Conservation (phyloP, 2,888 invertebrate genomes). For the Coelogynopora nodosa region DNA sequence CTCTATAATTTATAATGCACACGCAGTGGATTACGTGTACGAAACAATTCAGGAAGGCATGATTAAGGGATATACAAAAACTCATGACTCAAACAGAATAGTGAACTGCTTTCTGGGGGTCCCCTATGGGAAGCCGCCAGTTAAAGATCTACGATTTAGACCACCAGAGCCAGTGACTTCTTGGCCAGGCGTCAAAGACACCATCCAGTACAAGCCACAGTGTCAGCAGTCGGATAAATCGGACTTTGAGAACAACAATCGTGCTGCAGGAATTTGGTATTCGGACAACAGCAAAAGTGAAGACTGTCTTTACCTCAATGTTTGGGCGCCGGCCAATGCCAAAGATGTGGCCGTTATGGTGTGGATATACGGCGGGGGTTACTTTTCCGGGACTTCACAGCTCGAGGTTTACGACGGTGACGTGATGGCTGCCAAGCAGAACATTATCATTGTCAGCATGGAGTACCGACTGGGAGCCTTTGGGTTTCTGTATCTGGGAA, state of each 20-base stretch:
- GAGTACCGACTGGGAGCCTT: conserved; percentile 49
- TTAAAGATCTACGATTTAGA: conserved; percentile 63
- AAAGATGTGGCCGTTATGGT: conserved; percentile 43
- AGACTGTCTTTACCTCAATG: conserved; percentile 44
- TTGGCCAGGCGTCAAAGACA: conserved; percentile 31
- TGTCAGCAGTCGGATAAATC: conserved; percentile 22
- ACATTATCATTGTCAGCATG: conserved; percentile 48
- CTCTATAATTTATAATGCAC: too few relatives aligned
- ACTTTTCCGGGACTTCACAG: conserved; percentile 68
- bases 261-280: conserved; percentile 21
- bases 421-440: conserved; percentile 40
- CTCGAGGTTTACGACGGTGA: conserved; percentile 45
- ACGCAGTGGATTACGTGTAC: neutral
- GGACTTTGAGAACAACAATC: conserved; percentile 33
- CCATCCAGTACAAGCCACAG: neutral
- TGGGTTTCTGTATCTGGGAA: conserved; percentile 48
- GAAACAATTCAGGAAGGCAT: neutral
- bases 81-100: conserved; percentile 46
- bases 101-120: conserved; percentile 59
- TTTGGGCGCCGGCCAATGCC: conserved; percentile 34
- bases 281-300: conserved; percentile 36
- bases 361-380: conserved; percentile 91
- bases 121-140: conserved; percentile 66
- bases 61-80: conserved; percentile 34
- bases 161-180: conserved; percentile 52